These are phyloP conservation scores for Mungos mungo DNA, from an alignment of 2,113 vertebrate species.

Conservation along the genomic window DNA sequence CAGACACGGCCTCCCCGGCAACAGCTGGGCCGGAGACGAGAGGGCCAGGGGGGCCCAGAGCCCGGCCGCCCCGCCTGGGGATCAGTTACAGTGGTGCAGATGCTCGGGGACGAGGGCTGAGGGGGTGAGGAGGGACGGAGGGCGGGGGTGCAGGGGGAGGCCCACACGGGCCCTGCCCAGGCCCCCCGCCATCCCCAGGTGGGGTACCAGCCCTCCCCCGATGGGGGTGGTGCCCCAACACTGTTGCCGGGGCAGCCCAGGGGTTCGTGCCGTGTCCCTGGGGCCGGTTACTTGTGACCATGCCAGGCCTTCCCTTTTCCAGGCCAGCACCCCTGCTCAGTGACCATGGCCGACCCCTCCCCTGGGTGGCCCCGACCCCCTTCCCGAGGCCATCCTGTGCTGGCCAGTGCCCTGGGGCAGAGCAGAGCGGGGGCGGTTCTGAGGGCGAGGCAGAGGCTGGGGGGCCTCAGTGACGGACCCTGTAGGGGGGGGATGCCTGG, in stretches of 20 bases:
- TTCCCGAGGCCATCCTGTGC: not conserved
- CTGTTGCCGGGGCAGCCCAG: not conserved
- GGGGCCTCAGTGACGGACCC: not conserved
- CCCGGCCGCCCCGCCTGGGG: not conserved
- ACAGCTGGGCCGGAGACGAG: constrained; percentile 83
- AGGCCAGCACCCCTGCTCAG: not conserved
- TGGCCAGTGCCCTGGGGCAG: not conserved
- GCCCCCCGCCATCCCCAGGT: not conserved
- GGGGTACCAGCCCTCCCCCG: not conserved
- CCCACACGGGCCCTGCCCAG: accelerated
- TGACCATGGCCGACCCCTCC: not conserved
- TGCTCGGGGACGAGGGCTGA: not conserved
- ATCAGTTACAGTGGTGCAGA: constrained; percentile 41
- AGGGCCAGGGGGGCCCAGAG: constrained; percentile 24
- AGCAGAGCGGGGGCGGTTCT: not conserved
- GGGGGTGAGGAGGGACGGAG: not conserved
- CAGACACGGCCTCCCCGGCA: constrained; percentile 79
- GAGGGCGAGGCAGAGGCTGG: not conserved
- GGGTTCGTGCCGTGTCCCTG: not conserved
- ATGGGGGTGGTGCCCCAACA: not conserved
- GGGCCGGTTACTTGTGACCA: not conserved
- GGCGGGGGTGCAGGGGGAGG: not conserved
- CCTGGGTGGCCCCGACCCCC: accelerated
- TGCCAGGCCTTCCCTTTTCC: not conserved
- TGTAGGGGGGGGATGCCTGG: not conserved